Evolutionary conservation across 2,113 vertebrate genomes (phyloP), one percentile per base, ranked within the genome.

Genomic region (Benitochromis conjunctus): DNA sequence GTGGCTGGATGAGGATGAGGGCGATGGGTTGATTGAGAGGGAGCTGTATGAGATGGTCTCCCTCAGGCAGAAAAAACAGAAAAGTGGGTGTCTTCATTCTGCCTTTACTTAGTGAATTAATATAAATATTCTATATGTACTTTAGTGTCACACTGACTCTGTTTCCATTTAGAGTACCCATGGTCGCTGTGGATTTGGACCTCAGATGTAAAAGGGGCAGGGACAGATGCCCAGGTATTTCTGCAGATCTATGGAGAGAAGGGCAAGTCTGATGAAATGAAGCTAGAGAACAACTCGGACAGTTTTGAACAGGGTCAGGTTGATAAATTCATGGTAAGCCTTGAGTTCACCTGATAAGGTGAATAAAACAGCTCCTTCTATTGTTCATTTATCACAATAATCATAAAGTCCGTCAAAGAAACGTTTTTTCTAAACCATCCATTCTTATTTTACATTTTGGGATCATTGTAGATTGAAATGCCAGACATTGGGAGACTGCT

Each of bases 121-220:
- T 11, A 26, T 13, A 41, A 31, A 18, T 21, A 3, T 26, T 62
- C 12, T 26, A 46, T 43, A 16, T 2, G 10, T 36, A 9, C 13
- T 4, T 74, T 26, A 53, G 9, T 10, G 5, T 83, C 10, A 43
- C 24, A 12, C 6, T 14, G 12, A 14, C 43, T 56, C 11, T 78
- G 24, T 51, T 82, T 51, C 57, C 5, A 19, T 81, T 74, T 78
- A 99, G 99, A 98, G 93, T 97, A 91, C 57, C 96, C 97, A 1
- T 99, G 99, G 99, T 99, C 98, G 4, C 93, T 99, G 76, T 99
- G 98, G 98, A 97, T 99, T 86, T 99, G 96, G 96, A 99, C 99
- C 1, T 98, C 98, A 1, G 99, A 99, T 29, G 90, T 98, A 41
- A 99, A 99, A 93, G 98, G 98, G 18, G 98, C 98, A 1, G 99